Percentiles rank a stretch among this genome's conserved stretches.
phyloP scores from a whole-genome alignment of 2,113 vertebrate genomes.

The Stomatorhinus ivindoensis region DNA sequence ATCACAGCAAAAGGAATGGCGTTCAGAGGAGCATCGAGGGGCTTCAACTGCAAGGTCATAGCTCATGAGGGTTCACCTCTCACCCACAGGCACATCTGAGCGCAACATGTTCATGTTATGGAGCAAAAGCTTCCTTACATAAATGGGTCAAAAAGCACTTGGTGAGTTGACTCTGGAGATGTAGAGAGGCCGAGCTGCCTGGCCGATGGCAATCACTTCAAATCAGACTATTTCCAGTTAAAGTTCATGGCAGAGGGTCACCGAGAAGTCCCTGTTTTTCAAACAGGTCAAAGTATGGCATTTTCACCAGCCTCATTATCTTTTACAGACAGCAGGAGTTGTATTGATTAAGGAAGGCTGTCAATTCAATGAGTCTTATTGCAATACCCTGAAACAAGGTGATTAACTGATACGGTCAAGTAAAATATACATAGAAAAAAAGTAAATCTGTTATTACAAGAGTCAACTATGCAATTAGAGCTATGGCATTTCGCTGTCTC shows the following conservation, averaged over 20 bases:
- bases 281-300: background rate
- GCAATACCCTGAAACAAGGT: background rate
- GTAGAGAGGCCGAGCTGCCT: background rate
- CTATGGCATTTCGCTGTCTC: background rate
- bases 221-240: background rate
- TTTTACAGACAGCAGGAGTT: background rate
- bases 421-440: background rate
- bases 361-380: background rate
- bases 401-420: background rate
- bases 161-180: background rate
- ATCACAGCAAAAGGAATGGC: background rate
- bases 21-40: background rate
- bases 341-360: background rate
- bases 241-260: background rate
- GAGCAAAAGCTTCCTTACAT: background rate
- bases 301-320: background rate
- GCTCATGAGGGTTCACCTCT: background rate
- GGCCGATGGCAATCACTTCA: background rate
- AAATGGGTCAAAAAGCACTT: background rate
- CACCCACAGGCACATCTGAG: background rate
- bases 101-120: background rate
- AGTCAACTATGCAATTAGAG: background rate
- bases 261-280: background rate
- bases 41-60: background rate
- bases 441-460: background rate